A percentile compares a stretch with the other conserved stretches of the same genome.
These are phyloP conservation scores for Calameuta idolon DNA, from an alignment of 2,888 invertebrate species.

Conservation along the genomic window DNA sequence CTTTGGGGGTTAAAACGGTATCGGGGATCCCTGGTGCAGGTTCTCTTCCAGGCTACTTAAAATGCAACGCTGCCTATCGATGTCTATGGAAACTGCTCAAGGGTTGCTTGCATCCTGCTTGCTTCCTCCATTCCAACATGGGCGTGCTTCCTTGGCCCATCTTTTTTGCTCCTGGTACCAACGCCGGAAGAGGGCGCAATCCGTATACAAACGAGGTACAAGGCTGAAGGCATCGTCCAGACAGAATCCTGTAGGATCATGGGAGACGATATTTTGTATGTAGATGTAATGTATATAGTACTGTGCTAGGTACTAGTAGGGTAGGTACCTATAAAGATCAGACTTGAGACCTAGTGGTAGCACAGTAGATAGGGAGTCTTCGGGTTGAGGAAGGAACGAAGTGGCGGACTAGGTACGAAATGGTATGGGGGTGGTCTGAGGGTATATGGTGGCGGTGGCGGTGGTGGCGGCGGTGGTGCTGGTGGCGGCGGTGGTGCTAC, in stretches of 20 bases:
- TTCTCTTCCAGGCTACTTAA: background rate
- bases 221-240: conserved; percentile 38
- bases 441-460: conserved; percentile 30
- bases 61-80: conserved; percentile 10
- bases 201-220: conserved; percentile 35
- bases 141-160: background rate
- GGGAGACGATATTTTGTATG: conserved; percentile 1
- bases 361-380: background rate
- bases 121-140: background rate
- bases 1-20: background rate
- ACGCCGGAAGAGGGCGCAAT: background rate
- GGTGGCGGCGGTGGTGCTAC: conserved; percentile 32
- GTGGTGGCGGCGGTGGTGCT: conserved; percentile 34
- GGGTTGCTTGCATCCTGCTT: background rate
- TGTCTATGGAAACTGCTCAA: background rate
- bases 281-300: background rate
- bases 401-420: background rate
- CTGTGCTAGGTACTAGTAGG: background rate
- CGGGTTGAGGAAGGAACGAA: conserved; percentile 10
- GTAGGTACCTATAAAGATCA: background rate
- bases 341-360: background rate
- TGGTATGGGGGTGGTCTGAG: background rate
- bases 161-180: background rate
- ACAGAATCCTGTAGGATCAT: conserved; percentile 29
- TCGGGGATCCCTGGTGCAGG: background rate